These are phyloP conservation scores for Pimephales promelas DNA, from an alignment of 2,113 vertebrate species.

Conservation along the genomic window DNA sequence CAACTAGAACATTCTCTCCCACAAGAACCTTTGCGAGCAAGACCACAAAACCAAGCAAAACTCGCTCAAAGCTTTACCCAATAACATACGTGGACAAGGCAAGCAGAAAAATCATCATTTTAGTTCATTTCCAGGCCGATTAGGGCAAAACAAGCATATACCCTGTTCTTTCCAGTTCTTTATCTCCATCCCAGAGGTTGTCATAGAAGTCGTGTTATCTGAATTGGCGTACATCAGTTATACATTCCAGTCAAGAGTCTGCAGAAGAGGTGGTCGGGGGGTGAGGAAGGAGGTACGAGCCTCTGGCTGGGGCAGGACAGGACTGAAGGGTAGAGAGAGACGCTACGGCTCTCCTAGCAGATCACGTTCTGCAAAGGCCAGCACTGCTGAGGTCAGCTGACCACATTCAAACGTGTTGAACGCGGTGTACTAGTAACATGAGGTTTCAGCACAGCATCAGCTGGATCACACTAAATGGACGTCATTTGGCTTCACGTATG, in stretches of 20 bases:
- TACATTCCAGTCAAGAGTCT: constrained; percentile 26
- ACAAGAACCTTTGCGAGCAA: not conserved
- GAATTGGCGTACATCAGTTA: constrained; percentile 34
- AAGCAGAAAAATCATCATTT: not conserved
- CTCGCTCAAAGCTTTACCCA: not conserved
- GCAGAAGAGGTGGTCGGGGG: constrained; percentile 14
- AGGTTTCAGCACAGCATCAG: constrained; percentile 6
- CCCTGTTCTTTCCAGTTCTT: constrained; percentile 47
- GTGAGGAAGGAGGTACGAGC: constrained; percentile 24
- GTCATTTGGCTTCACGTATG: not conserved
- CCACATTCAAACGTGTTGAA: constrained; percentile 26
- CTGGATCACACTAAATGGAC: not conserved
- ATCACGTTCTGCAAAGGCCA: constrained; percentile 38
- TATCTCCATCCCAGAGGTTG: constrained; percentile 37
- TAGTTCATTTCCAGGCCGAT: not conserved
- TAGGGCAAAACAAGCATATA: constrained; percentile 29
- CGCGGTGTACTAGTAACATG: not conserved
- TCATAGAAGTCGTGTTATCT: constrained; percentile 15
- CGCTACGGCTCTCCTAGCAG: not conserved
- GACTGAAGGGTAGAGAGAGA: constrained; percentile 39
- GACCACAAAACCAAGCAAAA: not conserved
- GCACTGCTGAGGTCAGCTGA: constrained; percentile 46
- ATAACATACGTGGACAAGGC: not conserved
- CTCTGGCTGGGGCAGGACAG: constrained; percentile 33
- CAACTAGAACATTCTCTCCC: constrained; percentile 24